These are phyloP conservation scores for Crossocerus cetratus DNA, from an alignment of 2,888 invertebrate genomes.

Conservation along the genomic window DNA sequence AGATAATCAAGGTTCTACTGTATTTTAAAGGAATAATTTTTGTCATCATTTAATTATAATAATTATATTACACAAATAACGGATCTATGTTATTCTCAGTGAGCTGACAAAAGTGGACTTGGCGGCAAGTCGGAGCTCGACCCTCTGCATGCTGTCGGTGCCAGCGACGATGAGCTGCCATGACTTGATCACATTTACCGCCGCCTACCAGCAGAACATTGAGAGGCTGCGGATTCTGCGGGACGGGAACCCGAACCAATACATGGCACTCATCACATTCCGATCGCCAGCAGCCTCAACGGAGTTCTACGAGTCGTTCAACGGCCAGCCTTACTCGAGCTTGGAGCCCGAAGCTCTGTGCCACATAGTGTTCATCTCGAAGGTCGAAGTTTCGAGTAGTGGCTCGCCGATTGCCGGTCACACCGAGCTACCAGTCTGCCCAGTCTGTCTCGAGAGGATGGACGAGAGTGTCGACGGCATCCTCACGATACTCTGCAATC, in stretches of 20 bases:
- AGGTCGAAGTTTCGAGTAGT: slow-evolving; percentile 91
- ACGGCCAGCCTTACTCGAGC: slow-evolving; percentile 94
- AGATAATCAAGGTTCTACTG: too few relatives aligned
- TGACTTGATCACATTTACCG: slow-evolving; percentile 95
- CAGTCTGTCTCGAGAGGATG: slow-evolving; percentile 97
- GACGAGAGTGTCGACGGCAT: slow-evolving; percentile 99
- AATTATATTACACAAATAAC: slow-evolving; percentile 4
- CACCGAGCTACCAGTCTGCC: slow-evolving; percentile 97
- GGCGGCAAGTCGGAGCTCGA: slow-evolving; percentile 85
- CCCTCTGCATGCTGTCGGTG: slow-evolving; percentile 92
- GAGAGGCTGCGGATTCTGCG: slow-evolving; percentile 94
- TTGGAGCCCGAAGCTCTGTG: slow-evolving; percentile 95
- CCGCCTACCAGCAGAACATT: slow-evolving; percentile 93
- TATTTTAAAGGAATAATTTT: slow-evolving; percentile 4
- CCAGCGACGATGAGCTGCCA: slow-evolving; percentile 94
- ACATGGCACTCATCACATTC: slow-evolving; percentile 96
- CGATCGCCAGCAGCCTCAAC: slow-evolving; percentile 83
- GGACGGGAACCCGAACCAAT: slow-evolving; percentile 95
- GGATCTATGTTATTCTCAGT: too few relatives aligned
- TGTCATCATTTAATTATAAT: slow-evolving; percentile 9
- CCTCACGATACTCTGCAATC: slow-evolving; percentile 98
- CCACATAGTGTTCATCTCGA: slow-evolving; percentile 96
- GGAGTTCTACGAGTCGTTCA: slow-evolving; percentile 95
- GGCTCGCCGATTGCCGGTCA: slow-evolving; percentile 87
- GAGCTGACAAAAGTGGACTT: slow-evolving; percentile 85